A percentile compares a stretch with the other conserved stretches of the same genome.
phyloP scores from a whole-genome alignment of 2,888 invertebrate genomes.

The Antitype chi region DNA sequence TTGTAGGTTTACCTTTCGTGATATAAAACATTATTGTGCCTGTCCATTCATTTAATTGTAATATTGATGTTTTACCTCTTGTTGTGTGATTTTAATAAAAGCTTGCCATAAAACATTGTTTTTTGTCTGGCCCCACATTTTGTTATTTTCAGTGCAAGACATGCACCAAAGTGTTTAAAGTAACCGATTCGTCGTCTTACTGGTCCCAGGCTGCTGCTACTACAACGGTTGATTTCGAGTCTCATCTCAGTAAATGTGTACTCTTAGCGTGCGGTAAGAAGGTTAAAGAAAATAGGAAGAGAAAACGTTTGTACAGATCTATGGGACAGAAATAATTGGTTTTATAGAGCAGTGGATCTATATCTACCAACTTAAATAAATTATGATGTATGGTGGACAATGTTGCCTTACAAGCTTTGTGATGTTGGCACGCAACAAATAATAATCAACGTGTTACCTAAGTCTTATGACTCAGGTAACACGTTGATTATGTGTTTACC shows the following conservation, averaged over 20 bases:
- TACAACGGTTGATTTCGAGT: background rate
- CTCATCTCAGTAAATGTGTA: background rate
- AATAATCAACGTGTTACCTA: too few species aligned
- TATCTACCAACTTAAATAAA: background rate
- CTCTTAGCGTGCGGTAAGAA: background rate
- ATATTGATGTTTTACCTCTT: constrained; percentile 17
- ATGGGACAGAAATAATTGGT: background rate
- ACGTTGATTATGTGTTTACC: background rate
- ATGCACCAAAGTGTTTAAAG: background rate
- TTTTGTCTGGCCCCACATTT: background rate
- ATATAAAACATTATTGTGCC: constrained; percentile 32
- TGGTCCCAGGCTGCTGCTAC: background rate
- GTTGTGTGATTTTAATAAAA: constrained; percentile 48
- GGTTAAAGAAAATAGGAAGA: background rate
- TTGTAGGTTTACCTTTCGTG: background rate
- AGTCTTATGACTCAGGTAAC: too few species aligned
- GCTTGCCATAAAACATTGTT: constrained; percentile 6
- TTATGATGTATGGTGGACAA: background rate
- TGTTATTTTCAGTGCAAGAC: background rate
- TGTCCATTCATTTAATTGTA: constrained; percentile 25
- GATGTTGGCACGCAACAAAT: background rate
- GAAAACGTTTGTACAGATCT: background rate
- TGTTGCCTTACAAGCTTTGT: background rate
- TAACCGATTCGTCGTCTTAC: background rate
- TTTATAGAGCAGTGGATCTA: background rate